phyloP scores from a whole-genome alignment of 2,888 invertebrate species.

The Xestoiulus laeticollis region DNA sequence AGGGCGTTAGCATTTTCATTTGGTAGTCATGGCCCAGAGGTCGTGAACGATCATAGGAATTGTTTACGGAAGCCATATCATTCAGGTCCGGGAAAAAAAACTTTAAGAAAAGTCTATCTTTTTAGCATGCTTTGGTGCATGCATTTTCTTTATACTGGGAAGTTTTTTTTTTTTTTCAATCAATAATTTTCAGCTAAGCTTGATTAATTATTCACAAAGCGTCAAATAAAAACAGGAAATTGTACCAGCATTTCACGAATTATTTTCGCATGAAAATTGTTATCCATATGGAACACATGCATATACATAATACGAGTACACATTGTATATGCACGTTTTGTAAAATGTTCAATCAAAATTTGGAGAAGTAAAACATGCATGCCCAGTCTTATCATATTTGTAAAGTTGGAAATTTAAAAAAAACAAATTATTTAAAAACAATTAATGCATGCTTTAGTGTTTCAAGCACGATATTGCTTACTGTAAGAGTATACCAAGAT shows the following conservation, averaged over 20 bases:
- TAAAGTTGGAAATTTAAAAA: no score
- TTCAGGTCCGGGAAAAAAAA: neutral
- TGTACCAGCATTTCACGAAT: neutral
- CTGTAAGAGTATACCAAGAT: no score
- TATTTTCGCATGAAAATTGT: neutral
- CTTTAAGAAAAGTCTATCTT: neutral
- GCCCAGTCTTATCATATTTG: no score
- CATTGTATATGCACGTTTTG: no score
- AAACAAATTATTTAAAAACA: no score
- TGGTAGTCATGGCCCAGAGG: slow-evolving; percentile 20
- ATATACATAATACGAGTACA: no score
- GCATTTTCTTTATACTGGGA: neutral
- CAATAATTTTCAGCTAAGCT: neutral
- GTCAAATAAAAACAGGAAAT: neutral
- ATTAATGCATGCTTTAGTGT: no score
- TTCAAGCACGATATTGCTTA: no score
- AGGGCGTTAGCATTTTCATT: neutral
- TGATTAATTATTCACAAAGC: neutral
- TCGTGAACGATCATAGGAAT: neutral
- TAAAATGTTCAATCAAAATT: no score
- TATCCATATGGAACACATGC: neutral
- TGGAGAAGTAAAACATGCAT: no score
- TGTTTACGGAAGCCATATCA: slow-evolving; percentile 39
- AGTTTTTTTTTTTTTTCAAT: neutral
- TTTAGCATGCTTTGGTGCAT: neutral